A percentile compares a stretch with the other conserved stretches of the same genome.
Evolutionary conservation across 2,113 vertebrate genomes (phyloP).

Genomic region (Phylloscopus trochiloides): DNA sequence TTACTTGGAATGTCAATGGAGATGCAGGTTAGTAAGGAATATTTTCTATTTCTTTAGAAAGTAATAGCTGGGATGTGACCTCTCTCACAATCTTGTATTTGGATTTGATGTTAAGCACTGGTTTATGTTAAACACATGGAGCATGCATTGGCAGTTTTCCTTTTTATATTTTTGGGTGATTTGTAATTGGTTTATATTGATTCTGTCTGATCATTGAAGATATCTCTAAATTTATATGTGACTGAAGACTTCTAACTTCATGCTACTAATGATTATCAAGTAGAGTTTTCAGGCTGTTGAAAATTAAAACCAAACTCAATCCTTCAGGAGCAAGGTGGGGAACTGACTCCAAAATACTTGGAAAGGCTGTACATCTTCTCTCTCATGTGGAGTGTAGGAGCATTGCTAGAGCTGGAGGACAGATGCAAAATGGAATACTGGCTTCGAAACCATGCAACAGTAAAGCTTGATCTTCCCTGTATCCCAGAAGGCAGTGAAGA

Average conservation of each 20-base stretch:
- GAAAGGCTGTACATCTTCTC: conserved; percentile 89
- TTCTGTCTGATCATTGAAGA: not conserved
- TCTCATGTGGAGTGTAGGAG: conserved; percentile 94
- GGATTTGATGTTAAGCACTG: not conserved
- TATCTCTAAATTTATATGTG: not conserved
- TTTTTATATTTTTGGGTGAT: not conserved
- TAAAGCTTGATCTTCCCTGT: conserved; percentile 79
- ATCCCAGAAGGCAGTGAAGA: conserved; percentile 74
- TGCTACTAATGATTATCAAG: not conserved
- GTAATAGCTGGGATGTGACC: not conserved
- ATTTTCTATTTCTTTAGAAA: not conserved
- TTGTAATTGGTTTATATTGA: not conserved
- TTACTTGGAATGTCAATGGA: not conserved
- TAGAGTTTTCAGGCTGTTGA: not conserved
- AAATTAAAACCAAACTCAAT: not conserved
- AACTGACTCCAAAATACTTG: conserved; percentile 79
- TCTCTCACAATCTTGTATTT: not conserved
- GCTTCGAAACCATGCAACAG: conserved; percentile 74
- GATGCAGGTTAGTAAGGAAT: not conserved
- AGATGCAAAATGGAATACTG: conserved; percentile 85
- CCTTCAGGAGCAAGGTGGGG: conserved; percentile 83
- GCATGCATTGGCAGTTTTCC: not conserved
- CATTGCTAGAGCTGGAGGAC: conserved; percentile 84
- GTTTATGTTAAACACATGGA: accelerated
- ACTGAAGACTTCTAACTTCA: not conserved